phyloP scores from a whole-genome alignment of 1,140 invertebrate species.

The Zaprionus ornatus region DNA sequence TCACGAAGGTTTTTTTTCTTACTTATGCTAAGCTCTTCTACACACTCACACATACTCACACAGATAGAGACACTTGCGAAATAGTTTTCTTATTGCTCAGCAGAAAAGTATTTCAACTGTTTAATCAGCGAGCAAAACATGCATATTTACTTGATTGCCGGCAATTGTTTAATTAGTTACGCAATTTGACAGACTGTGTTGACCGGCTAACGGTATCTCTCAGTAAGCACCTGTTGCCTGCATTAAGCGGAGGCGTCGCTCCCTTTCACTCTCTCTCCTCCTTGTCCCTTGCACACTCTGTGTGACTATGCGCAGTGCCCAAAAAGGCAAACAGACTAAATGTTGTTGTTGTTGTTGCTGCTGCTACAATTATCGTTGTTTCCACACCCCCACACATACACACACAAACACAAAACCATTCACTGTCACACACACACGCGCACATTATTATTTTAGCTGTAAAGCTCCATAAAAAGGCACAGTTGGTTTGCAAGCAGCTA shows the following conservation, averaged over 20 bases:
- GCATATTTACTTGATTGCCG: constrained; percentile 66
- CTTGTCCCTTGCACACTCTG: constrained; percentile 1
- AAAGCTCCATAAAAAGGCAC: constrained; percentile 51
- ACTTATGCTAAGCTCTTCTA: constrained; percentile 17
- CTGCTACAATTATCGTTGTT: constrained; percentile 43
- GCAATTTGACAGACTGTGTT: constrained; percentile 53
- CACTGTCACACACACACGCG: background rate
- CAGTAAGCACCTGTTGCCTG: constrained; percentile 64
- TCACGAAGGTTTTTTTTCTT: constrained; percentile 33
- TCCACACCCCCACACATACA: constrained; percentile 27
- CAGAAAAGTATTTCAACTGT: constrained; percentile 56
- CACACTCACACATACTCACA: background rate
- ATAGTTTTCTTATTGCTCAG: constrained; percentile 34
- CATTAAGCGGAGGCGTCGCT: constrained; percentile 7
- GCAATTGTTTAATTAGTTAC: constrained; percentile 80
- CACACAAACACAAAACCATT: constrained; percentile 5
- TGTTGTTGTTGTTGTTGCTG: constrained; percentile 15
- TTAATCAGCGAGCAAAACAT: constrained; percentile 32
- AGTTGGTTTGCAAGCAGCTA: constrained; percentile 51
- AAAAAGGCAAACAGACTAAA: constrained; percentile 47
- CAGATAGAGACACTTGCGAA: background rate
- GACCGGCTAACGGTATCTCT: constrained; percentile 59
- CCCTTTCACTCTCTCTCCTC: constrained; percentile 2
- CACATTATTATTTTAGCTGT: constrained; percentile 21
- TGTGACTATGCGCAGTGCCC: constrained; percentile 19